Evolutionary conservation across 2,797 vertebrate genomes (phyloP), one percentile per base, ranked within the genome.

Genomic region (Lates japonicus): DNA sequence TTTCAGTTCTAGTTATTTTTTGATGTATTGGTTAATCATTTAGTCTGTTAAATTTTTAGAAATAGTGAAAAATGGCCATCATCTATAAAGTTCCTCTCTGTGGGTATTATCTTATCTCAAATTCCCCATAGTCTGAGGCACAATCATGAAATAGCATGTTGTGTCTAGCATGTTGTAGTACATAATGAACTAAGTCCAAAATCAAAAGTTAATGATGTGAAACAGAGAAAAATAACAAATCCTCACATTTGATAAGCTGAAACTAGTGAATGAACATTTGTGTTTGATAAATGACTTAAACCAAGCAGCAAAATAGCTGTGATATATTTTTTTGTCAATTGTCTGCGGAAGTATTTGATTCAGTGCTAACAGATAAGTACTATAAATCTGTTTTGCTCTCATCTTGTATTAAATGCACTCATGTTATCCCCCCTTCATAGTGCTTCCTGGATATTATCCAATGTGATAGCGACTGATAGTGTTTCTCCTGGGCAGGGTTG

Each of bases 401-500:
- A 3, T 44, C 48, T 39, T 33, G 33, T 41, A 67, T 1, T 0
- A 41, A 39, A 20, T 39, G 10, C 7, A 9, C 7, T 35, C 4
- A 11, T 51, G 22, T 57, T 44, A 4, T 3, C 2, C 12, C 20
- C 72, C 39, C 5, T 0, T 49, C 20, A 13, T 2, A 17, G 39
- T 41, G 8, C 8, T 63, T 62, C 1, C 48, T 29, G 22, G 20
- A 62, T 54, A 51, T 69, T 41, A 12, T 29, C 62, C 29, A 7
- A 0, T n/a, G 19, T 62, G 39, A 69, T 70, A 58, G 12, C 22
- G 35, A 35, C 63, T 66, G 73, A 58, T 51, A 61, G 41, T 51
- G 64, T 57, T 62, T 65, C 20, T 81, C 46, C 57, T 48, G 5
- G 25, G 16, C 62, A 63, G 59, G 48, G 16, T 79, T 80, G 29